These are phyloP conservation scores for Penaeus chinensis DNA, from an alignment of 1,140 invertebrate genomes.

Conservation along the genomic window DNA sequence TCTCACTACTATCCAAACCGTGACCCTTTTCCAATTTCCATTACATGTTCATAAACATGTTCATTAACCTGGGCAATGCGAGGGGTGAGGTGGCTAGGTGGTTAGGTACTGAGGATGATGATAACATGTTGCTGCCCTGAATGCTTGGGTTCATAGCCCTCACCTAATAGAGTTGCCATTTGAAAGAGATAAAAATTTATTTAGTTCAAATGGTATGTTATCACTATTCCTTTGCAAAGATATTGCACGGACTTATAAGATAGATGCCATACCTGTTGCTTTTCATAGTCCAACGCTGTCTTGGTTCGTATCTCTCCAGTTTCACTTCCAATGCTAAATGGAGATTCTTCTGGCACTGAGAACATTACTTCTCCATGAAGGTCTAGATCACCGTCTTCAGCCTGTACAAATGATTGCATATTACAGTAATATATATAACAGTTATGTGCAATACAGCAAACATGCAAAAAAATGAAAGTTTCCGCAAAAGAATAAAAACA, in stretches of 20 bases:
- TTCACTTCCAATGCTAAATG: conserved; percentile 81
- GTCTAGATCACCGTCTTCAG: conserved; percentile 82
- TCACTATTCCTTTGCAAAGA: not conserved
- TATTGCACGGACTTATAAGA: not conserved
- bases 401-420: conserved; percentile 46
- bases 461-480: not conserved
- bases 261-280: conserved; percentile 71
- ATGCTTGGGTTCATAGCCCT: too few relatives aligned
- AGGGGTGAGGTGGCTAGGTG: too few relatives aligned
- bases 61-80: too few relatives aligned
- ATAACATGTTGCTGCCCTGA: too few relatives aligned
- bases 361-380: conserved; percentile 74
- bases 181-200: too few relatives aligned
- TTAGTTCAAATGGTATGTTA: not conserved
- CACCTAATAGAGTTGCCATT: too few relatives aligned
- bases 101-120: too few relatives aligned
- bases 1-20: too few relatives aligned
- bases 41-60: too few relatives aligned
- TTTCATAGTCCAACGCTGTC: conserved; percentile 85
- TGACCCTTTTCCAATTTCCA: too few relatives aligned
- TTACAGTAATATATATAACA: not conserved
- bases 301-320: conserved; percentile 84
- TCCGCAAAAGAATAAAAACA: not conserved
- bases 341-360: conserved; percentile 80
- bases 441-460: not conserved